Evolutionary conservation across 2,113 vertebrate species (phyloP), one percentile per base, ranked within the genome.

Genomic region (Delphinapterus leucas): DNA sequence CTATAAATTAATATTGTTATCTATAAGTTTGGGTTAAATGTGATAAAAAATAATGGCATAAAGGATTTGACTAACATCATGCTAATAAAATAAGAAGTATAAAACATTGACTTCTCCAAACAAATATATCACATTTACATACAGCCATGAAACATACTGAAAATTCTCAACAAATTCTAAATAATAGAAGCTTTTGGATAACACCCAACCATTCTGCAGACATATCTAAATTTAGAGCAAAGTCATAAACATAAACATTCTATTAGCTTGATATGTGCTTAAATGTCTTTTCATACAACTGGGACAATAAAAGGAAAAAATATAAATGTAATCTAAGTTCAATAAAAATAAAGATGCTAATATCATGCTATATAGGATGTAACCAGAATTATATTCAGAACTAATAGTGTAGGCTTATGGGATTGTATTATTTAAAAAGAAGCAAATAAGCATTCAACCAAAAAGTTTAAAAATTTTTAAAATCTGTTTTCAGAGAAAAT

Each of bases 101-200:
- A 47, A 90, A 76, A 85, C 20, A 67, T 9, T 60, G 1, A 23
- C 80, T 31, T 61, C 7, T 90, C 85, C 17, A 44, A 70, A 31
- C 25, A 67, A 83, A 68, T 67, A 38, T 28, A 38, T 1, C 12
- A 31, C 68, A 77, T 76, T 63, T 77, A 47, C 4, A 55, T 58
- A 33, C 21, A 67, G 36, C 70, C 47, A 47, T 82, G 36, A 88
- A 93, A 77, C 49, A 86, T 41, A 70, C 12, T 71, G 49, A 82
- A 82, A 90, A 83, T 83, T 63, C n/a, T 93, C 49, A 95, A 61
- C 14, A 81, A 81, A 91, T 83, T 91, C 20, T 25, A 82, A 93
- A 71, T 83, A 81, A 76, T 25, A 61, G 6, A 81, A 90, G 12
- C 25, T 70, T 73, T 77, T 91, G 71, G 17, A 28, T 49, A 77